A percentile compares a stretch with the other conserved stretches of the same genome.
Evolutionary conservation across 2,113 vertebrate genomes (phyloP).

Genomic region (Acinonyx jubatus): DNA sequence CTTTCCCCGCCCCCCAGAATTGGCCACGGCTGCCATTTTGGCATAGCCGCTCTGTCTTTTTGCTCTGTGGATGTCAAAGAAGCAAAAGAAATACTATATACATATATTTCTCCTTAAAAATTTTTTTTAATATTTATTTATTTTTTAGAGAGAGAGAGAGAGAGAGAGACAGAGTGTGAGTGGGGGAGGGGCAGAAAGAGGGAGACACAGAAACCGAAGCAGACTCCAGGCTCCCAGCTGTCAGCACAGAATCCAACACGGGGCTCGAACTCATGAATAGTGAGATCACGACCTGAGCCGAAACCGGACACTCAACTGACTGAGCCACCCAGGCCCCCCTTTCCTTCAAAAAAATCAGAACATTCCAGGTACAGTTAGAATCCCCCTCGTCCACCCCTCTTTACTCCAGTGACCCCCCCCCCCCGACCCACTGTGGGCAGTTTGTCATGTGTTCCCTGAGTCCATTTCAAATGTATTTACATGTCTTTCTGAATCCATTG

Average conservation of each 20-base stretch:
- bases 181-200: too few relatives aligned
- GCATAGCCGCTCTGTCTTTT: background rate
- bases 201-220: too few relatives aligned
- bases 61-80: background rate
- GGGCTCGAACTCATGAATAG: too few relatives aligned
- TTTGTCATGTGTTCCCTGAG: background rate
- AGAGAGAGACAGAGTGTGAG: too few relatives aligned
- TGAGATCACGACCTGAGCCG: too few relatives aligned
- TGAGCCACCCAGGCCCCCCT: background rate
- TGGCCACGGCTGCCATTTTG: fast-evolving
- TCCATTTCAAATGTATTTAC: background rate
- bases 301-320: too few relatives aligned
- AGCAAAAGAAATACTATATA: background rate
- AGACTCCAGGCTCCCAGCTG: too few relatives aligned
- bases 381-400: background rate
- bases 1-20: fast-evolving
- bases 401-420: background rate
- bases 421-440: fast-evolving
- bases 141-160: too few relatives aligned
- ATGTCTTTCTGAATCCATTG: background rate
- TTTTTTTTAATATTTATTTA: too few relatives aligned
- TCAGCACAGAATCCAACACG: too few relatives aligned
- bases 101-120: background rate
- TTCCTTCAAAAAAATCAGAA: background rate
- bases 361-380: too few relatives aligned